phyloP scores from a whole-genome alignment of 2,113 vertebrate species.

The Macroglossus sobrinus region DNA sequence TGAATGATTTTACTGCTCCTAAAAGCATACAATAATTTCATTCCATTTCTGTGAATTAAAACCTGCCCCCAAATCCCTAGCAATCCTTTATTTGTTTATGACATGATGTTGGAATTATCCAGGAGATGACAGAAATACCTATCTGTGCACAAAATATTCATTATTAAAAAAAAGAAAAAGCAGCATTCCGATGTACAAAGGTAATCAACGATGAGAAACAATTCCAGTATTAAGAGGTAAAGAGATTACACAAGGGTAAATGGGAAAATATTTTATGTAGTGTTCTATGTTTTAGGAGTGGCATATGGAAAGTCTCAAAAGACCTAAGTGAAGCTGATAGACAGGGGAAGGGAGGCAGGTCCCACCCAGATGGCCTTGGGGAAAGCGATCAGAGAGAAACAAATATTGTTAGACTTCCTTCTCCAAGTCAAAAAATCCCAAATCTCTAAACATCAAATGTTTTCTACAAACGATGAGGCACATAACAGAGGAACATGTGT shows the following conservation, averaged over 20 bases:
- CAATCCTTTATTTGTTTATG: not conserved
- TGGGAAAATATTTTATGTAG: not conserved
- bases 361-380: not conserved
- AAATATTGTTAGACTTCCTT: not conserved
- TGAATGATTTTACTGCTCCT: not conserved
- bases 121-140: not conserved
- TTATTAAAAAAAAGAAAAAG: not conserved
- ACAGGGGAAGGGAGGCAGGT: not conserved
- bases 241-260: not conserved
- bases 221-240: not conserved
- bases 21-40: not conserved
- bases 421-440: not conserved
- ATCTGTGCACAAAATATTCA: not conserved
- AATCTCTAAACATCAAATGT: not conserved
- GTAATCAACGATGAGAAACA: not conserved
- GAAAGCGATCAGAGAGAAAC: not conserved
- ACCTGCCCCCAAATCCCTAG: not conserved
- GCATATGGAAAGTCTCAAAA: not conserved
- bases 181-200: not conserved
- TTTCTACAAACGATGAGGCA: not conserved
- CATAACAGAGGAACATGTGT: not conserved
- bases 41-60: constrained; percentile 18
- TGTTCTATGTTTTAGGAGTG: not conserved
- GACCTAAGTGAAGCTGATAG: not conserved
- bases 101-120: not conserved